A percentile compares a stretch with the other conserved stretches of the same genome.
phyloP scores from a whole-genome alignment of 2,113 vertebrate species.

The Sebastes fasciatus region DNA sequence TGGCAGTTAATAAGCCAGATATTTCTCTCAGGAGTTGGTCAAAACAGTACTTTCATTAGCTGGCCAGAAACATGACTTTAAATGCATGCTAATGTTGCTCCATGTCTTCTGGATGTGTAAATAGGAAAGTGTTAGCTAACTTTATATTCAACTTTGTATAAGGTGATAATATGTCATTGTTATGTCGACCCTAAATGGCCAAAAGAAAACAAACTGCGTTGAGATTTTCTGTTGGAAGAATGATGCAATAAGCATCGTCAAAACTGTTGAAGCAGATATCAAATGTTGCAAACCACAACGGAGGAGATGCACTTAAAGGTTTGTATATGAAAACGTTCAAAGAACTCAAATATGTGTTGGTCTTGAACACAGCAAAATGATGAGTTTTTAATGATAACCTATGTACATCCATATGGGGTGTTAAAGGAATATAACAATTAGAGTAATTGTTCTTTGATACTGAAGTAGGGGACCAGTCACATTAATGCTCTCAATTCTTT shows the following conservation, averaged over 20 bases:
- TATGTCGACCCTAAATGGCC: not conserved
- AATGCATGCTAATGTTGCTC: not conserved
- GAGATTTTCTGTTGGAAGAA: not conserved
- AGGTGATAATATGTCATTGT: not conserved
- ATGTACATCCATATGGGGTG: not conserved
- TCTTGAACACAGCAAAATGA: not conserved
- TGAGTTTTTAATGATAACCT: not conserved
- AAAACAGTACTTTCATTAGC: not conserved
- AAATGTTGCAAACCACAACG: not conserved
- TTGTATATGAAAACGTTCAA: not conserved
- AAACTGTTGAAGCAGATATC: not conserved
- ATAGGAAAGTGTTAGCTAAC: not conserved
- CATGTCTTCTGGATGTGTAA: not conserved
- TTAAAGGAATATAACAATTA: not conserved
- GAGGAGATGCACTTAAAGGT: not conserved
- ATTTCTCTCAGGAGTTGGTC: not conserved
- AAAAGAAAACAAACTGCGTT: not conserved
- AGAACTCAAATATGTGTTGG: not conserved
- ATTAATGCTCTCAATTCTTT: not conserved
- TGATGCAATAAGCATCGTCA: not conserved
- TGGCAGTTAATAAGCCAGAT: not conserved
- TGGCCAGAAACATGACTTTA: not conserved
- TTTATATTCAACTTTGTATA: not conserved
- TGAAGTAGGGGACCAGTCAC: not conserved
- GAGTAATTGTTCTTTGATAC: not conserved